These are phyloP conservation scores for Leptinotarsa haldemani DNA, from an alignment of 2,888 invertebrate genomes.

Conservation along the genomic window DNA sequence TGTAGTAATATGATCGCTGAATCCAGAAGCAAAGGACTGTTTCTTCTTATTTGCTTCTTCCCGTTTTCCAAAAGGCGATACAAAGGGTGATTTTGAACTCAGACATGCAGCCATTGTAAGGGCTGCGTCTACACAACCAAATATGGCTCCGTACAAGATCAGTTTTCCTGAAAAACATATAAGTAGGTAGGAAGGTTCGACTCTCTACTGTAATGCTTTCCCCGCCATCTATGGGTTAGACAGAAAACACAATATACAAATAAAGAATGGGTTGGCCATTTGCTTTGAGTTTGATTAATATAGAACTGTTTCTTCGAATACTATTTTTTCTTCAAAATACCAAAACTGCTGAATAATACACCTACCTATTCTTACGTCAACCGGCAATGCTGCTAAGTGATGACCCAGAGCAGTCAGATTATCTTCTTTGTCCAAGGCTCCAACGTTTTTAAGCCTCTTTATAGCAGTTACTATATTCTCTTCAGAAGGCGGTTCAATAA, in stretches of 20 bases:
- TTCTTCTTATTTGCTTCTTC: constrained; percentile 79
- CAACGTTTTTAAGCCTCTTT: constrained; percentile 78
- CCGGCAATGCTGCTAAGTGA: constrained; percentile 88
- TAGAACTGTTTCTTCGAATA: too few relatives aligned
- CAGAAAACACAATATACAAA: too few relatives aligned
- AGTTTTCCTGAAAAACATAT: constrained; percentile 70
- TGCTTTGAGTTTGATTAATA: too few relatives aligned
- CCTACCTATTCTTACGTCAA: constrained; percentile 87
- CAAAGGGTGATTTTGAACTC: constrained; percentile 83
- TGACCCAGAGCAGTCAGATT: constrained; percentile 87
- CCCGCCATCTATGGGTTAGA: background rate
- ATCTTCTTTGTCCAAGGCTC: constrained; percentile 81
- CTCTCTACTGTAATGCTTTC: too few relatives aligned
- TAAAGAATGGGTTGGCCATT: too few relatives aligned
- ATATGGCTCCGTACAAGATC: constrained; percentile 90
- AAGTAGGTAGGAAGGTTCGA: background rate
- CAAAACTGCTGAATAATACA: background rate
- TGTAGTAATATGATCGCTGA: constrained; percentile 91
- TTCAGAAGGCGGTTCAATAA: constrained; percentile 79
- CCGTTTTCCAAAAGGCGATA: constrained; percentile 79
- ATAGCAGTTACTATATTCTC: constrained; percentile 78
- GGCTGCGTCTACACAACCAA: constrained; percentile 92
- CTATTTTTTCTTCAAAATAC: too few relatives aligned
- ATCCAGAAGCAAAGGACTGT: constrained; percentile 79
- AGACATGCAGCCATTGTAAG: constrained; percentile 89